Evolutionary conservation across 2,797 vertebrate genomes (phyloP).

Genomic region (Coracias cyanogaster): DNA sequence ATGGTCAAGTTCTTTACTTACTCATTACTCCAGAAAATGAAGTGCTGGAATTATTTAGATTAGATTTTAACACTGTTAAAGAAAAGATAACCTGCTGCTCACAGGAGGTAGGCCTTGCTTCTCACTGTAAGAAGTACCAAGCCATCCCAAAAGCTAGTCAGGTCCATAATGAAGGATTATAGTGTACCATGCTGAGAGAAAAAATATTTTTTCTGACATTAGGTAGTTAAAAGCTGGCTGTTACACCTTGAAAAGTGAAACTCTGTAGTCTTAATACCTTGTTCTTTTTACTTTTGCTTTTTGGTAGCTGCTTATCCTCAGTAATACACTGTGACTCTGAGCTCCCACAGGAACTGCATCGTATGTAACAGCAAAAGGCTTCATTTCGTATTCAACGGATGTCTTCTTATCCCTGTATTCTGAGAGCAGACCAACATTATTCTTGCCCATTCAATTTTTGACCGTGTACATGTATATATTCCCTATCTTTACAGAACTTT

Average conservation of each 20-base stretch:
- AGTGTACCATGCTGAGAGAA: background rate
- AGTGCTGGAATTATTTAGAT: background rate
- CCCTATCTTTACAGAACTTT: background rate
- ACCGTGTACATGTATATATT: background rate
- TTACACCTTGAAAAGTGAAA: background rate
- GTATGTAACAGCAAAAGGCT: background rate
- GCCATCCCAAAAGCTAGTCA: background rate
- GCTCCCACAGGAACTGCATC: background rate
- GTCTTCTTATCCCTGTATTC: background rate
- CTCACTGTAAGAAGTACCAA: background rate
- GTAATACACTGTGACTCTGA: background rate
- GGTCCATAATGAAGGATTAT: background rate
- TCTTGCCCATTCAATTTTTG: background rate
- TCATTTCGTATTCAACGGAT: background rate
- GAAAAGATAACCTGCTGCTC: background rate
- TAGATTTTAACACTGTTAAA: background rate
- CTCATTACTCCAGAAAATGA: background rate
- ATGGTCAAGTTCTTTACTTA: background rate
- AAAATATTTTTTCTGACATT: background rate
- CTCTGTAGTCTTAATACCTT: background rate
- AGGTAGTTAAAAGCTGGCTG: background rate
- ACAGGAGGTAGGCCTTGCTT: background rate
- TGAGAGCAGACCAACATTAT: background rate
- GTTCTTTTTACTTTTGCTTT: background rate
- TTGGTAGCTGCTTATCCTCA: background rate